These are phyloP conservation scores for Ornithoptera priamus DNA, from an alignment of 2,888 invertebrate species.

Conservation along the genomic window DNA sequence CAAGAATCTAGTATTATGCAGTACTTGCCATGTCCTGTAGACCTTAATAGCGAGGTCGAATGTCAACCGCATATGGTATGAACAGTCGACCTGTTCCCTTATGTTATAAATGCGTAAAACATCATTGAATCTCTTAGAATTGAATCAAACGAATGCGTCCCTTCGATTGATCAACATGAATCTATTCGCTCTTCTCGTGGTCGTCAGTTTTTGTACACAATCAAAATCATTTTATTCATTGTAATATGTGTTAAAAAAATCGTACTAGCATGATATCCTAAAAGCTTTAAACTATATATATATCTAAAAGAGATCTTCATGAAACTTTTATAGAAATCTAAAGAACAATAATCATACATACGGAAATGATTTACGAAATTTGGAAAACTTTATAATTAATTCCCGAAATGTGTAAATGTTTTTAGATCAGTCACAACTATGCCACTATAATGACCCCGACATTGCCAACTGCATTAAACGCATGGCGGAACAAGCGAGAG, in stretches of 20 bases:
- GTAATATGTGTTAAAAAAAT: no score
- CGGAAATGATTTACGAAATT: neutral
- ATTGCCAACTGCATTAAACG: conserved; percentile 78
- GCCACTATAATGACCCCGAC: conserved; percentile 80
- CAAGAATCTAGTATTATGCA: conserved; percentile 19
- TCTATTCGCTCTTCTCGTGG: conserved; percentile 43
- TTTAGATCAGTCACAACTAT: conserved; percentile 55
- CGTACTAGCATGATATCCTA: no score
- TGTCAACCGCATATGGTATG: conserved; percentile 57
- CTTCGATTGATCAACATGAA: conserved; percentile 42
- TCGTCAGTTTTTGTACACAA: conserved; percentile 43
- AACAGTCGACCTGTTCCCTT: conserved; percentile 45
- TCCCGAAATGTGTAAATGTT: neutral
- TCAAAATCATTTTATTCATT: neutral
- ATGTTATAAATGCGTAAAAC: conserved; percentile 62
- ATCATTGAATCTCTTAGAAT: conserved; percentile 51
- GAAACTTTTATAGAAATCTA: no score
- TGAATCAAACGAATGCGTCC: conserved; percentile 39
- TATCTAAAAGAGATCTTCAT: no score
- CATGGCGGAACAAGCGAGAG: conserved; percentile 75
- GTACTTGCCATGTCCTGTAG: conserved; percentile 38
- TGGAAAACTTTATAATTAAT: neutral
- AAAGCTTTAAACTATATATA: no score
- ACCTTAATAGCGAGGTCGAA: conserved; percentile 46
- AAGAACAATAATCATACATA: no score